Evolutionary conservation across 2,888 invertebrate genomes (phyloP).

Genomic region (Drosophila monieri): DNA sequence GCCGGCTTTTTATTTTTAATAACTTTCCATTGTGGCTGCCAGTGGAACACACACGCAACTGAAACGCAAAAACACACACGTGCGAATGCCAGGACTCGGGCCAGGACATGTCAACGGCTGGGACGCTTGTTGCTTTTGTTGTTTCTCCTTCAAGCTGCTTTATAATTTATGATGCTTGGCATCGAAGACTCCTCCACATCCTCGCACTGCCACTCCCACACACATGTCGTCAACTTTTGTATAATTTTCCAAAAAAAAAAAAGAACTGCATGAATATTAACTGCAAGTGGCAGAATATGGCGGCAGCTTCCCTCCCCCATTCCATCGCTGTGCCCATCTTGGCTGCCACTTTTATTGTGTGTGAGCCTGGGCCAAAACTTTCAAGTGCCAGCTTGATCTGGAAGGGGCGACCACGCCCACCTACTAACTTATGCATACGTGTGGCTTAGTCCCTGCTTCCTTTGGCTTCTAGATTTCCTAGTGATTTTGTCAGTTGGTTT

Average conservation of each 20-base stretch:
- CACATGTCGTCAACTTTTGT: conserved; percentile 65
- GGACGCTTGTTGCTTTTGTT: conserved; percentile 22
- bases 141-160: conserved; percentile 64
- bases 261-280: conserved; percentile 77
- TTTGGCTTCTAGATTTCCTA: conserved; percentile 20
- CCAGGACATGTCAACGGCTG: conserved; percentile 53
- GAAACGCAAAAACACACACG: neutral
- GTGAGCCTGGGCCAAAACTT: conserved; percentile 47
- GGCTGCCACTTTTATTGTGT: conserved; percentile 52
- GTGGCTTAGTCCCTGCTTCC: conserved; percentile 49
- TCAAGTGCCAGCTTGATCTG: conserved; percentile 45
- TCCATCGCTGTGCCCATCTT: conserved; percentile 30
- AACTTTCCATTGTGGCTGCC: conserved; percentile 71
- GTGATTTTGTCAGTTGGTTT: conserved; percentile 3
- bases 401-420: conserved; percentile 15
- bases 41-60: conserved; percentile 37
- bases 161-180: conserved; percentile 75
- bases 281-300: conserved; percentile 61
- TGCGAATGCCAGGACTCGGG: conserved; percentile 37
- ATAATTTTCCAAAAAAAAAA: conserved; percentile 69
- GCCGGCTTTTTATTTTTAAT: conserved; percentile 55
- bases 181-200: conserved; percentile 56
- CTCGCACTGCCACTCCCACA: conserved; percentile 12
- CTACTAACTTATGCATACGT: conserved; percentile 71
- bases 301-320: conserved; percentile 11